phyloP scores from a whole-genome alignment of 2,113 vertebrate genomes.

The Jacana jacana region DNA sequence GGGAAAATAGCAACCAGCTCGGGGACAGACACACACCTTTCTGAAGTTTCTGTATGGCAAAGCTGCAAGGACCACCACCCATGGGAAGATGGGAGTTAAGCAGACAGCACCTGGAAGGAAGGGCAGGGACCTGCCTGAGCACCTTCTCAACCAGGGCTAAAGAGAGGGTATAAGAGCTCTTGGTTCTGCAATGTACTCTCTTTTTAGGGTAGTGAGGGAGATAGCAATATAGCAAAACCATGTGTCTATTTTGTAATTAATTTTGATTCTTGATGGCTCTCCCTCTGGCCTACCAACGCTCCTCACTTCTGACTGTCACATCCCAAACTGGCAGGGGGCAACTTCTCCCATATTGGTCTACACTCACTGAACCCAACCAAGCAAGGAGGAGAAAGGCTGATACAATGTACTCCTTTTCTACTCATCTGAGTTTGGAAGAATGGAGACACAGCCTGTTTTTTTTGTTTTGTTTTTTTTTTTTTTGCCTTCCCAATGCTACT shows the following conservation, averaged over 20 bases:
- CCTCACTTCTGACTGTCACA: background rate
- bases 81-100: background rate
- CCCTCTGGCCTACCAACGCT: background rate
- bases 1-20: background rate
- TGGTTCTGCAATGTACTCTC: background rate
- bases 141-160: background rate
- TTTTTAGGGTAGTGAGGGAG: background rate
- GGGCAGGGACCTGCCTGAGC: background rate
- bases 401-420: background rate
- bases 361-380: background rate
- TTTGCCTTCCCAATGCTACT: background rate
- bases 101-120: background rate
- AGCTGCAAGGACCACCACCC: rapidly evolving
- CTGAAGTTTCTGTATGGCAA: background rate
- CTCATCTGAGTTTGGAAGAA: background rate
- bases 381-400: background rate
- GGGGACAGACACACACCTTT: background rate
- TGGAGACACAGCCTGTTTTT: background rate
- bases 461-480: too few relatives aligned
- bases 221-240: background rate
- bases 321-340: background rate
- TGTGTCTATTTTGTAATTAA: background rate
- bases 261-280: background rate
- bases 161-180: background rate
- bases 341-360: background rate